Evolutionary conservation across 2,797 vertebrate genomes (phyloP).

Genomic region (Acestrorhynchus altus): DNA sequence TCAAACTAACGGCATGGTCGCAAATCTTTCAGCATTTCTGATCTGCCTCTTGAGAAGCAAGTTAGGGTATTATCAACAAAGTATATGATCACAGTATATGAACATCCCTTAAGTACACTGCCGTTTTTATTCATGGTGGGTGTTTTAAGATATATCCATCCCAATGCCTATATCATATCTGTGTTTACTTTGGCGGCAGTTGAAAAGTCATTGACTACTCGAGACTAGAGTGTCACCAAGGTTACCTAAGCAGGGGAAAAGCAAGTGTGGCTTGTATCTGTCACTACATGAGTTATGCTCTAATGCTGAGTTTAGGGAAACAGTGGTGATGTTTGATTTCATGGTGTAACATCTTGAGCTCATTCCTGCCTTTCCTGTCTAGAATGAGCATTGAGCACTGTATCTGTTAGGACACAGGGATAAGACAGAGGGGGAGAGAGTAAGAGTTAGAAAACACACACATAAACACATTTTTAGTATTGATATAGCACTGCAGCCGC

Average conservation of each 20-base stretch:
- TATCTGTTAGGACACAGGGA: conserved; percentile 32
- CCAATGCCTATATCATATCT: neutral
- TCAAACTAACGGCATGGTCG: neutral
- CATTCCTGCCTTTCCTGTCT: conserved; percentile 11
- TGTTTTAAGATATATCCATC: neutral
- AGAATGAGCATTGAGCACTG: conserved; percentile 17
- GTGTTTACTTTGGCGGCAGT: neutral
- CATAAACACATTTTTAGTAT: neutral
- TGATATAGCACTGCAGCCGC: neutral
- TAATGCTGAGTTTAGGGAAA: conserved; percentile 15
- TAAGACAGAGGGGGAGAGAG: neutral
- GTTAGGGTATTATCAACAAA: neutral
- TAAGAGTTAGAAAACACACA: conserved; percentile 4
- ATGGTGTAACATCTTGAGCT: conserved; percentile 48
- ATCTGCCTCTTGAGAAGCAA: neutral
- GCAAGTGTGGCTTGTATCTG: neutral
- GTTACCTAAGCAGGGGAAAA: neutral
- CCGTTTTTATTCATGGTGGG: neutral
- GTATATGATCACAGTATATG: neutral
- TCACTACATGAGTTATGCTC: neutral
- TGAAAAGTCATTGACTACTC: neutral
- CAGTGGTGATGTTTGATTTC: conserved; percentile 39
- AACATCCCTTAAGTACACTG: neutral
- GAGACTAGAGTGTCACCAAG: neutral
- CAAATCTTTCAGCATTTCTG: neutral